Conservation (phyloP, 1,140 invertebrate species). For the Drosophila suzukii region DNA sequence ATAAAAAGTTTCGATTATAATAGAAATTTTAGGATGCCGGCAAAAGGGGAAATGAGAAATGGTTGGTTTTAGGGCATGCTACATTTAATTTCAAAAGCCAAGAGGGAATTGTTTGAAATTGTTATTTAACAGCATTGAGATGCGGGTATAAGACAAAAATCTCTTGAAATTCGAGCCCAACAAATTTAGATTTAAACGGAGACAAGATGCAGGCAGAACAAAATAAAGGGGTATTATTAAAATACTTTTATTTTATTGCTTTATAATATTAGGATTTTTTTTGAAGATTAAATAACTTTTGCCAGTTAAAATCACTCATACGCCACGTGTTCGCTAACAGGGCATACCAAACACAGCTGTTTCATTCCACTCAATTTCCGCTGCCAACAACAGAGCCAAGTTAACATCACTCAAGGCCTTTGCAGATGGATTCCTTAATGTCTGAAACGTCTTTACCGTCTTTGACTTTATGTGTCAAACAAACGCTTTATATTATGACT, state of each 20-base stretch:
- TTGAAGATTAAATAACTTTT: not conserved
- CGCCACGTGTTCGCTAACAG: conserved; percentile 13
- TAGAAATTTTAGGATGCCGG: conserved; percentile 39
- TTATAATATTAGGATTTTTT: not conserved
- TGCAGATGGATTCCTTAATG: not conserved
- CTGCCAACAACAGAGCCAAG: conserved; percentile 12
- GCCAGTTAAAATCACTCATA: conserved; percentile 58
- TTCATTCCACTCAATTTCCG: conserved; percentile 22
- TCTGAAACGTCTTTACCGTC: conserved; percentile 20
- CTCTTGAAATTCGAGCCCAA: conserved; percentile 10
- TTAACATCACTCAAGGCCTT: conserved; percentile 49
- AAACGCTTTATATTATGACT: conserved; percentile 36
- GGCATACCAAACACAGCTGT: conserved; percentile 69
- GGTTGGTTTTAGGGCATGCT: conserved; percentile 30
- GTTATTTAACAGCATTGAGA: conserved; percentile 25
- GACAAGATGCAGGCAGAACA: not conserved
- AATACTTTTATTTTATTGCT: too few species aligned
- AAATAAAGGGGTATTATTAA: not conserved
- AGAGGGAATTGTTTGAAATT: conserved; percentile 35
- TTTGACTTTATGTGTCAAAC: conserved; percentile 34
- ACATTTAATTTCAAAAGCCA: conserved; percentile 32
- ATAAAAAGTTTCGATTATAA: conserved; percentile 82
- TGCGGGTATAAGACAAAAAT: conserved; percentile 14
- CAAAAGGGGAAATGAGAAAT: conserved; percentile 63
- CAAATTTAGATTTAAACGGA: conserved; percentile 19